Percentiles rank a stretch among this genome's conserved stretches.
Conservation (phyloP, 2,113 vertebrate species). For the Ammodytes dubius region DNA sequence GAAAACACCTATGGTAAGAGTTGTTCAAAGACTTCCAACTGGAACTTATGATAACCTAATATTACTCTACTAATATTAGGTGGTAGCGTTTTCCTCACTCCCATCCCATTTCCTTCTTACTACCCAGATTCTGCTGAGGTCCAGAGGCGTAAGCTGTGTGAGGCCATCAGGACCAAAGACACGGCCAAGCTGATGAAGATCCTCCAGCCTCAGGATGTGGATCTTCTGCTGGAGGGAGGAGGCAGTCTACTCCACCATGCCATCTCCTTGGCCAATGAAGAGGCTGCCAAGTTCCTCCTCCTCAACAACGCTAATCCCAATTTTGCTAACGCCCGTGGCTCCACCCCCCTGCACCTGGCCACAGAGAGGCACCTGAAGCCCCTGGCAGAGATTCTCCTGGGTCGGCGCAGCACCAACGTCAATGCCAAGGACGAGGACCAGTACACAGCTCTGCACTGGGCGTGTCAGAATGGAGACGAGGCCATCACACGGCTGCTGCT, state of each 20-base stretch:
- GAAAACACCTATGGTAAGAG: constrained; percentile 90
- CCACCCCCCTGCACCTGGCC: constrained; percentile 93
- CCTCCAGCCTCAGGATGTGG: constrained; percentile 97
- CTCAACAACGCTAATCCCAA: constrained; percentile 94
- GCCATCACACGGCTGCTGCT: constrained; percentile 91
- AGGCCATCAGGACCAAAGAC: constrained; percentile 92
- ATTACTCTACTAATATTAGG: not conserved
- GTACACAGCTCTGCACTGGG: constrained; percentile 96
- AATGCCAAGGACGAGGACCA: constrained; percentile 96
- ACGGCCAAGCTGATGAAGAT: constrained; percentile 97
- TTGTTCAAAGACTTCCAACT: not conserved
- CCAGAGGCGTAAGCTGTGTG: constrained; percentile 93
- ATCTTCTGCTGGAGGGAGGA: constrained; percentile 91
- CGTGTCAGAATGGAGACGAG: constrained; percentile 94
- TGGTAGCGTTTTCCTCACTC: not conserved
- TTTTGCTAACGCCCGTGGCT: constrained; percentile 88
- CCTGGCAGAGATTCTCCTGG: constrained; percentile 91
- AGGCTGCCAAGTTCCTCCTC: constrained; percentile 95
- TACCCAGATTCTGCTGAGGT: constrained; percentile 90
- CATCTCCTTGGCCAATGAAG: constrained; percentile 91
- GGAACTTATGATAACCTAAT: not conserved
- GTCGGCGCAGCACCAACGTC: constrained; percentile 91
- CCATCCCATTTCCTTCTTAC: not conserved
- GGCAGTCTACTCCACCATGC: constrained; percentile 93
- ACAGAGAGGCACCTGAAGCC: constrained; percentile 89